Evolutionary conservation across 2,113 vertebrate genomes (phyloP).

Genomic region (Datnioides undecimradiatus): DNA sequence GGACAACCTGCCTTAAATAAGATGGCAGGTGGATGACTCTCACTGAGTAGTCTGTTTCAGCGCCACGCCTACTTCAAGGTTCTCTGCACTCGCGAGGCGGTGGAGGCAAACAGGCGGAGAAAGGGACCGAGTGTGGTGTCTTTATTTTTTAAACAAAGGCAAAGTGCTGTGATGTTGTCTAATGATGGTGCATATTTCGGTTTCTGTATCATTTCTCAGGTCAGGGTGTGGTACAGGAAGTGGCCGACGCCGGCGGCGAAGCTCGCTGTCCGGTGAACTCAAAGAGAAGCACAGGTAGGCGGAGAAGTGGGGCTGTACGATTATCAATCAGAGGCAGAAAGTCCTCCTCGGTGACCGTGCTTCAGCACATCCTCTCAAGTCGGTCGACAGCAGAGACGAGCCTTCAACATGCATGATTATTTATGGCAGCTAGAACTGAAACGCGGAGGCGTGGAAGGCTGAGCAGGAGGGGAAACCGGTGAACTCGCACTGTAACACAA

Average conservation of each 20-base stretch:
- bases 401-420: conserved; percentile 75
- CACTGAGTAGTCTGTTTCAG: conserved; percentile 45
- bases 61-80: conserved; percentile 35
- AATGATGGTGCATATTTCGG: conserved; percentile 68
- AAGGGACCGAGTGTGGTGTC: conserved; percentile 30
- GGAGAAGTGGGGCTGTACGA: conserved; percentile 40
- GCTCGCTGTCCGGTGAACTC: not conserved
- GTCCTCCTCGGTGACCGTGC: conserved; percentile 60
- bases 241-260: conserved; percentile 3
- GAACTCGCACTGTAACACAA: conserved; percentile 29
- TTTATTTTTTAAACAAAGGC: conserved; percentile 52
- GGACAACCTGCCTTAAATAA: conserved; percentile 49
- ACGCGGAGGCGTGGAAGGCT: not conserved
- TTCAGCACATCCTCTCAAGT: conserved; percentile 58
- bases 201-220: conserved; percentile 81
- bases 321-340: conserved; percentile 63
- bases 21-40: conserved; percentile 57
- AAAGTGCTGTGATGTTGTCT: conserved; percentile 52
- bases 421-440: conserved; percentile 74
- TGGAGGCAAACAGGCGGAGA: conserved; percentile 24
- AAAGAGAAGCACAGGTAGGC: conserved; percentile 46
- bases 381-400: conserved; percentile 52
- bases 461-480: not conserved
- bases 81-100: conserved; percentile 23
- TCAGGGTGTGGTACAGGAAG: conserved; percentile 62